These are phyloP conservation scores for Syngnathus scovelli DNA, from an alignment of 2,113 vertebrate genomes.

Conservation along the genomic window DNA sequence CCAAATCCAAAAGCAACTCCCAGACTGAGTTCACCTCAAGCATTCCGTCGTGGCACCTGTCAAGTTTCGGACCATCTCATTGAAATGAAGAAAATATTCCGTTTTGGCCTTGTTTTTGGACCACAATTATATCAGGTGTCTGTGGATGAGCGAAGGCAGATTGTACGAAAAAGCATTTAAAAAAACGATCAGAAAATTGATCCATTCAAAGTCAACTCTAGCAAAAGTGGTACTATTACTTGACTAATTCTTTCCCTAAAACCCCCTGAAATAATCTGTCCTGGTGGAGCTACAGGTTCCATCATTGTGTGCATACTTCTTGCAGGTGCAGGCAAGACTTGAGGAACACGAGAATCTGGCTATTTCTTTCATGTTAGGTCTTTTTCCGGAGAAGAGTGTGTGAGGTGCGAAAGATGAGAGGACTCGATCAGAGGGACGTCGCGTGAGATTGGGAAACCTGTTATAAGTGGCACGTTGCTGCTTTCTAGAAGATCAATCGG, in stretches of 20 bases:
- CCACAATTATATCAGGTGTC: conserved; percentile 24
- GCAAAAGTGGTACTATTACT: not conserved
- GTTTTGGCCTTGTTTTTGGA: conserved; percentile 55
- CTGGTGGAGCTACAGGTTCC: not conserved
- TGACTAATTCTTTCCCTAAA: too few relatives aligned
- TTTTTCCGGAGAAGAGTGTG: conserved; percentile 14
- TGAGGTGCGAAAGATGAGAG: conserved; percentile 15
- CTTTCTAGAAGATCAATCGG: conserved; percentile 3
- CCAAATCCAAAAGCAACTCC: conserved; percentile 56
- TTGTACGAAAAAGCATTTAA: too few relatives aligned
- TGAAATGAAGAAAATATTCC: not conserved
- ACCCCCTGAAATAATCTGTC: not conserved
- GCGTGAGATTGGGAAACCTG: conserved; percentile 9
- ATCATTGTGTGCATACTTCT: too few relatives aligned
- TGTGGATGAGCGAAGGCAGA: conserved; percentile 25
- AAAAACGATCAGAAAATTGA: not conserved
- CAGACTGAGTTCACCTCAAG: not conserved
- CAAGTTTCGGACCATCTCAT: not conserved
- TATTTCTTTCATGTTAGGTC: conserved; percentile 19
- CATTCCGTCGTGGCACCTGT: not conserved
- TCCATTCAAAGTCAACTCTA: not conserved
- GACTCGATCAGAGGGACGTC: conserved; percentile 8
- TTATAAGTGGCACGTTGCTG: conserved; percentile 4
- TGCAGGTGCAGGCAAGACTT: conserved; percentile 24
- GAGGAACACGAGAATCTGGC: conserved; percentile 31